These are phyloP conservation scores for Erpornis zantholeuca DNA, from an alignment of 2,113 vertebrate genomes.

Conservation along the genomic window DNA sequence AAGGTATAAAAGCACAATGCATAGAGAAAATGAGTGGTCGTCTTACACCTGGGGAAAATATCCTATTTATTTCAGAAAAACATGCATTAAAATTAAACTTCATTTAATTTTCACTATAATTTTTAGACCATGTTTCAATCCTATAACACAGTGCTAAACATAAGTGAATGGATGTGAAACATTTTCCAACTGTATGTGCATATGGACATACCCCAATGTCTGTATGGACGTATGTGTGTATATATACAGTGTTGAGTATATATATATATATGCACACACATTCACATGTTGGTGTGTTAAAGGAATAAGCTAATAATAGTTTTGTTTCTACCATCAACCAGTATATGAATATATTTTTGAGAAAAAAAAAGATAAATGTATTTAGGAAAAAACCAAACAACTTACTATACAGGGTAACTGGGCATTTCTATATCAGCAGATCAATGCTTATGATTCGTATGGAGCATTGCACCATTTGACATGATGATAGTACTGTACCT, in stretches of 20 bases:
- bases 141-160: slow-evolving; percentile 42
- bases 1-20: slow-evolving; percentile 80
- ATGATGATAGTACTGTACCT: slow-evolving; percentile 71
- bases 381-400: slow-evolving; percentile 35
- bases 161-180: slow-evolving; percentile 20
- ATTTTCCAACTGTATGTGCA: slow-evolving; percentile 52
- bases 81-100: slow-evolving; percentile 45
- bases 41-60: slow-evolving; percentile 29
- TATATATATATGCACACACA: slow-evolving; percentile 44
- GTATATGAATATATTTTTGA: slow-evolving; percentile 72
- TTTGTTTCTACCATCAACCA: slow-evolving; percentile 72
- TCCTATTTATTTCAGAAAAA: slow-evolving; percentile 45
- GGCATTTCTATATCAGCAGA: slow-evolving; percentile 72
- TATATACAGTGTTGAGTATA: slow-evolving; percentile 45
- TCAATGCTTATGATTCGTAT: slow-evolving; percentile 58
- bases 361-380: slow-evolving; percentile 37
- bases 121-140: slow-evolving; percentile 46
- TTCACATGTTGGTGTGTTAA: slow-evolving; percentile 68
- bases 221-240: slow-evolving; percentile 54
- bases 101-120: slow-evolving; percentile 28
- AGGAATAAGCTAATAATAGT: slow-evolving; percentile 80
- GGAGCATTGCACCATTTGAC: slow-evolving; percentile 61
- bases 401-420: slow-evolving; percentile 77
- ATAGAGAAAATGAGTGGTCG: slow-evolving; percentile 30
- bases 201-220: slow-evolving; percentile 50